Evolutionary conservation across 2,888 invertebrate species (phyloP).

Genomic region (Noctua pronuba): DNA sequence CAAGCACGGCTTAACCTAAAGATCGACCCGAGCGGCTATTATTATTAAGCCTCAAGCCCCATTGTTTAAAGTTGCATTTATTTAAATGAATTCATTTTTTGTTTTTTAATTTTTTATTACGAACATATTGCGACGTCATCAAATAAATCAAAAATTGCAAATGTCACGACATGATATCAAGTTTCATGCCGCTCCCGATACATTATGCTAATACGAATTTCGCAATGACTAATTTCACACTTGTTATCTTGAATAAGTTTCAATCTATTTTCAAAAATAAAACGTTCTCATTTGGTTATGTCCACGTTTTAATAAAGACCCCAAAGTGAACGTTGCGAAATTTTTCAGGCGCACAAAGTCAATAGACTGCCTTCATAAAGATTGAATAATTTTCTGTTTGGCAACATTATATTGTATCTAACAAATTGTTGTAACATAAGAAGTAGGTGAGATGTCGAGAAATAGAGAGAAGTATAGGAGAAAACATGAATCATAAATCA

Average conservation of each 20-base stretch:
- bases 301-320: slow-evolving; percentile 13
- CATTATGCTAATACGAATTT: slow-evolving; percentile 15
- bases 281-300: slow-evolving; percentile 24
- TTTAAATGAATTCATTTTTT: not conserved
- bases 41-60: no score
- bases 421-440: not conserved
- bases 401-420: not conserved
- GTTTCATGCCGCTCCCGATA: slow-evolving; percentile 5
- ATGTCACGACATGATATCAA: not conserved
- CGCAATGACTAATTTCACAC: slow-evolving; percentile 48
- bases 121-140: not conserved
- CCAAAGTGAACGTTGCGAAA: not conserved
- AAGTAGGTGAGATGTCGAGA: no score
- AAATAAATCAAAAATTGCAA: not conserved
- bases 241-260: slow-evolving; percentile 31
- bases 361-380: not conserved
- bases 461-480: no score
- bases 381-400: not conserved
- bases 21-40: no score
- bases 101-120: not conserved
- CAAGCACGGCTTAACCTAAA: no score
- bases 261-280: not conserved
- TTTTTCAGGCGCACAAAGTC: slow-evolving; percentile 10
- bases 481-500: no score
- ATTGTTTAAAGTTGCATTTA: slow-evolving; percentile 18